Base-by-base conservation (phyloP, 2,797 vertebrate genomes). In the Peromyscus aztecus region DNA sequence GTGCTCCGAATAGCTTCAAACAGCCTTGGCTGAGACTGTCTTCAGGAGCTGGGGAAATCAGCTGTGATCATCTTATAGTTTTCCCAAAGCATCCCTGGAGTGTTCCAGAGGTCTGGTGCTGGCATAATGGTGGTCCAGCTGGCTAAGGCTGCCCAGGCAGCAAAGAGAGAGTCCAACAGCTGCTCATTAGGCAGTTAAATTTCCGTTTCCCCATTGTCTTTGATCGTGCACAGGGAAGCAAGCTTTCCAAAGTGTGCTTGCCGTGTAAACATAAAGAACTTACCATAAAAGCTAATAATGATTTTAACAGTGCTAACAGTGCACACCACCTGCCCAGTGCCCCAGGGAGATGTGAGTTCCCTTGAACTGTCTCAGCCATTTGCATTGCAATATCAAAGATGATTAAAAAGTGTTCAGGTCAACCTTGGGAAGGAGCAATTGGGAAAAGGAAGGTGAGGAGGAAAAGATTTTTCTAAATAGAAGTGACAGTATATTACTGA, bases 331-430 rank as follows among this genome's bases (percentile, higher is more conserved):
- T 76, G 29, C 43, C 59, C 13, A 29, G 8, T 37, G 31, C 88
- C 14, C 19, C 13, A 27, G 34, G 57, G 75, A 90, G 59, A 65
- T 78, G 31, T n/a, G 57, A 2, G 43, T 27, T n/a, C 7, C 40
- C 40, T 77, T 77, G 24, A 77, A 34, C 73, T 37, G 73, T 65
- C 59, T 52, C 75, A 80, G 80, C 93, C 34, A 12, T 89, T 91
- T 71, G 46, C 57, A 11, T 49, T 92, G 84, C 89, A 91, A 93
- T 91, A 29, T 89, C 73, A 92, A 85, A 77, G 67, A 55, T 80
- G 67, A 94, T 80, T 76, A 61, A 34, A 6, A 90, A 75, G 27
- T 61, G 55, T 63, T 37, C 46, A 81, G 31, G 13, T 34, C 29
- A 80, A 61, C n/a, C 21, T 76, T 76, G 59, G 4, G 57, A 49